These are phyloP conservation scores for Cataglyphis albicans DNA, from an alignment of 2,888 invertebrate genomes.

Conservation along the genomic window DNA sequence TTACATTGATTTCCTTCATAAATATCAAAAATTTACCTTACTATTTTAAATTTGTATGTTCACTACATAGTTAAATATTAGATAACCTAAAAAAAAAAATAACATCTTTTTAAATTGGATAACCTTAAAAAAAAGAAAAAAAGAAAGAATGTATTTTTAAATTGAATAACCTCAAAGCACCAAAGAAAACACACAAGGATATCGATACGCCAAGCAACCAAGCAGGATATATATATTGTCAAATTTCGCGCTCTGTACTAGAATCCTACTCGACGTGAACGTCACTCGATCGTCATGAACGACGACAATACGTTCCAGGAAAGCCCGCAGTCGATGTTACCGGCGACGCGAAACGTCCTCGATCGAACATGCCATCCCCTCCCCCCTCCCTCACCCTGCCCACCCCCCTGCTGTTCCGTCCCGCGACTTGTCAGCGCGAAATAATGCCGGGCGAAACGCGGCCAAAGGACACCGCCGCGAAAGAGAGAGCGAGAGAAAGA, in stretches of 20 bases:
- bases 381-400: neutral
- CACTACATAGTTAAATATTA: neutral
- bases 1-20: neutral
- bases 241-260: neutral
- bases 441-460: constrained; percentile 43
- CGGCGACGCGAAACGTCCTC: constrained; percentile 49
- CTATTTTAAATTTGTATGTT: neutral
- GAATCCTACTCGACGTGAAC: neutral
- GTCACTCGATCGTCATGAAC: constrained; percentile 2
- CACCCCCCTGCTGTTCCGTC: neutral
- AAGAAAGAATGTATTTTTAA: neutral
- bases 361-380: constrained; percentile 29
- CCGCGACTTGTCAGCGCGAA: constrained; percentile 44
- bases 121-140: constrained; percentile 21
- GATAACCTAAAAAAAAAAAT: neutral
- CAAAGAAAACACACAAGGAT: neutral
- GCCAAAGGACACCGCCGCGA: constrained; percentile 43
- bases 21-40: neutral
- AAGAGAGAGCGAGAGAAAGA: neutral
- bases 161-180: constrained; percentile 26
- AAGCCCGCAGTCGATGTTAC: neutral
- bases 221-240: neutral
- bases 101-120: neutral
- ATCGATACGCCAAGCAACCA: neutral
- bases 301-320: neutral